These are phyloP conservation scores for Naso thynnoides DNA, from an alignment of 2,797 vertebrate genomes.

Conservation along the genomic window DNA sequence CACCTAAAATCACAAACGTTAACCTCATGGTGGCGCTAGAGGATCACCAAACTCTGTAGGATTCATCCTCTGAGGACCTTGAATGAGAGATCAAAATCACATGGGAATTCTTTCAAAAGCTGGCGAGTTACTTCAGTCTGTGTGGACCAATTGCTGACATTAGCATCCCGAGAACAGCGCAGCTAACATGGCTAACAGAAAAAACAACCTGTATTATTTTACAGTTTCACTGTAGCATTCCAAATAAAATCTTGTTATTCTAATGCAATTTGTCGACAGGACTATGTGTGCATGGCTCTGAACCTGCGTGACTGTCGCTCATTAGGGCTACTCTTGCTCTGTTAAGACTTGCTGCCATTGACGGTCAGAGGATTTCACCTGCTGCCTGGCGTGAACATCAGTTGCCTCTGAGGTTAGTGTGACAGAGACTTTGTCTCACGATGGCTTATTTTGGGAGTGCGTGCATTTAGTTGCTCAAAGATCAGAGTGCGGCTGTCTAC, in stretches of 20 bases:
- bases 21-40: not conserved
- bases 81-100: not conserved
- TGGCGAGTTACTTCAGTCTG: not conserved
- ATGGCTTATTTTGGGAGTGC: slow-evolving; percentile 44
- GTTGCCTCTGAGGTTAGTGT: slow-evolving; percentile 50
- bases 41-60: not conserved
- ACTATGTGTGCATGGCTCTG: not conserved
- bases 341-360: not conserved
- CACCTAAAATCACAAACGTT: not conserved
- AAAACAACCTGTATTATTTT: not conserved
- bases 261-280: not conserved
- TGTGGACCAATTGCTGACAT: not conserved
- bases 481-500: not conserved
- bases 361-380: slow-evolving; percentile 54
- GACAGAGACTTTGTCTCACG: slow-evolving; percentile 34
- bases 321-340: slow-evolving; percentile 15
- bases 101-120: fast-evolving
- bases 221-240: not conserved
- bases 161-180: not conserved
- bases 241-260: not conserved
- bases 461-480: slow-evolving; percentile 27
- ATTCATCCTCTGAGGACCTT: not conserved
- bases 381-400: slow-evolving; percentile 20
- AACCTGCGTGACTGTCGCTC: slow-evolving; percentile 5
- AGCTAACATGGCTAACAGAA: not conserved